Conservation (phyloP, 2,797 vertebrate species). For the Adelosebastes latens region DNA sequence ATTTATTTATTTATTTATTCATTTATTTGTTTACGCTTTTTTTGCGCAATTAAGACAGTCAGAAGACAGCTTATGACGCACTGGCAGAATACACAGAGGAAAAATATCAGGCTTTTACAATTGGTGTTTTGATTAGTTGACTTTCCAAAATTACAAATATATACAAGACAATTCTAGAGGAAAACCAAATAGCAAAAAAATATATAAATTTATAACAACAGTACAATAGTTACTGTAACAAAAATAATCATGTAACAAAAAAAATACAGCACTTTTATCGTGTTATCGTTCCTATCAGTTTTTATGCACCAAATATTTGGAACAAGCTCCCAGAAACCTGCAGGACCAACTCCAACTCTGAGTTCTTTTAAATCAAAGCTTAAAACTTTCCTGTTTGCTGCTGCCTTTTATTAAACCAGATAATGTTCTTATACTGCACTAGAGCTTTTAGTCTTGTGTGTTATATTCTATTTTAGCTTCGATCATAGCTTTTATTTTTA, state of each 20-base stretch:
- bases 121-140: background rate
- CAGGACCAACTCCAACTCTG: too few species aligned
- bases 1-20: background rate
- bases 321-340: too few species aligned
- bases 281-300: background rate
- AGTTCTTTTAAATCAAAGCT: too few species aligned
- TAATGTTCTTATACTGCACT: too few species aligned
- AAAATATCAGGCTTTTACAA: background rate
- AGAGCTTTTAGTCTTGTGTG: too few species aligned
- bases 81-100: background rate
- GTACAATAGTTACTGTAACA: background rate
- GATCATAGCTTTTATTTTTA: rapidly evolving
- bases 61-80: rapidly evolving
- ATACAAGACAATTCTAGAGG: too few species aligned
- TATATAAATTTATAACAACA: background rate
- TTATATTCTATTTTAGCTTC: too few species aligned
- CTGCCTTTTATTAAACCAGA: too few species aligned
- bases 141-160: background rate
- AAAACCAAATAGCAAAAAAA: background rate
- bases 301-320: too few species aligned
- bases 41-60: background rate
- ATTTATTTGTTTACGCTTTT: too few species aligned
- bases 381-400: too few species aligned
- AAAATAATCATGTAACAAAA: background rate
- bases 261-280: background rate